Evolutionary conservation across 2,113 vertebrate species (phyloP).

Genomic region (Mastomys natalensis): DNA sequence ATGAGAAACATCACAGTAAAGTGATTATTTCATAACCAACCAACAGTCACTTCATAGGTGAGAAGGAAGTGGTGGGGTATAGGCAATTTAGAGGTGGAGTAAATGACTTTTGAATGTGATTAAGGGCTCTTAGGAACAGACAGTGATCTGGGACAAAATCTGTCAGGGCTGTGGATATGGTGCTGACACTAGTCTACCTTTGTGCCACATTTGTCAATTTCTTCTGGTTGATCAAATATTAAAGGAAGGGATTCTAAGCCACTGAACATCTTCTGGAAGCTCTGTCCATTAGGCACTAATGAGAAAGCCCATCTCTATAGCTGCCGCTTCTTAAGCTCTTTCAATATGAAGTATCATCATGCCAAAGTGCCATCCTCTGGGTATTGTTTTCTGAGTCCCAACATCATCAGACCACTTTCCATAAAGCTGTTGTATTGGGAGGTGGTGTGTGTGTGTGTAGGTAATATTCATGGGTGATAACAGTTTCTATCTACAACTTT

Average conservation of each 20-base stretch:
- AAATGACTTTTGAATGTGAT: neutral
- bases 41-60: neutral
- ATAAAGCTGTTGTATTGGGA: neutral
- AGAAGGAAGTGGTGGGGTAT: neutral
- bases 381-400: neutral
- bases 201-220: neutral
- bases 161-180: neutral
- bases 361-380: neutral
- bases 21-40: neutral
- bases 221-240: neutral
- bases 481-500: constrained; percentile 36
- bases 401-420: neutral
- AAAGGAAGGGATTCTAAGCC: neutral
- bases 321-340: neutral
- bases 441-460: neutral
- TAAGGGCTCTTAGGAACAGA: neutral
- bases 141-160: neutral
- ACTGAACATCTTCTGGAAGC: neutral
- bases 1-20: neutral
- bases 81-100: neutral
- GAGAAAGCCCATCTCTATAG: neutral
- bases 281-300: neutral
- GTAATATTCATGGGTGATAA: neutral
- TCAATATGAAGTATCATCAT: neutral
- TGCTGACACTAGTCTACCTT: neutral